Base-by-base conservation (phyloP, 1,140 invertebrate genomes). In the Hylaeus anthracinus region DNA sequence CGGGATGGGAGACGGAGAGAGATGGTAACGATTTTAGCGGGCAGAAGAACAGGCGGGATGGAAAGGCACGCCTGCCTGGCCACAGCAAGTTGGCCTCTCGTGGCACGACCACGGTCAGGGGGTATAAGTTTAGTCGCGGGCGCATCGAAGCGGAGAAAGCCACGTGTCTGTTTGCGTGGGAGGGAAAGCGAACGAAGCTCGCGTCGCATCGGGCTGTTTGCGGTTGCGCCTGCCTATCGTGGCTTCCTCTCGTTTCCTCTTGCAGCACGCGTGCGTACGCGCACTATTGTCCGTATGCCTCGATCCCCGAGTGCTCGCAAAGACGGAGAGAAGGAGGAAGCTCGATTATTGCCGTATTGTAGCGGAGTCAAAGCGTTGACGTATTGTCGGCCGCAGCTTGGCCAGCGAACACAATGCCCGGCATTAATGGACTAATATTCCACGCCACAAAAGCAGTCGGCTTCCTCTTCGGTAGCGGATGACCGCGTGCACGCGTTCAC, bases 341-440 rank as follows among this genome's bases (percentile, higher is more conserved):
- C 81, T 71, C 81, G 87, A 88, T 82, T 85, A 88, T 86, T 88
- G 85, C 83, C 84, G 83, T 87, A 90, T 88, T 90, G 89, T 86
- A 84, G 85, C 84, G 74, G 75, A 89, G 83, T 88, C 84, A 87
- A 90, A 90, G 86, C 88, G 84, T 89, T 90, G 90, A 91, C 84
- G 87, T 90, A 91, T 90, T 90, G 88, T 87, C 83, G 88, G 88
- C 81, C 86, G 77, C 69, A 79, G 78, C 78, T 78, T 60, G 82
- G 69, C 63, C 82, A 58, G 79, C 78, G 60, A 76, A 61, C 82
- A 88, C 83, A 88, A 88, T 88, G 79, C 73, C 79, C 86, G 74
- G 83, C 85, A 87, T 87, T 88, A 88, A 88, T 87, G 82, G 85
- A 87, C 85, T 88, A 88, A 88, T 88, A 87, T 88, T 88, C 85